Base-by-base conservation (phyloP, 1,140 invertebrate species). In the Rhynchophorus ferrugineus region DNA sequence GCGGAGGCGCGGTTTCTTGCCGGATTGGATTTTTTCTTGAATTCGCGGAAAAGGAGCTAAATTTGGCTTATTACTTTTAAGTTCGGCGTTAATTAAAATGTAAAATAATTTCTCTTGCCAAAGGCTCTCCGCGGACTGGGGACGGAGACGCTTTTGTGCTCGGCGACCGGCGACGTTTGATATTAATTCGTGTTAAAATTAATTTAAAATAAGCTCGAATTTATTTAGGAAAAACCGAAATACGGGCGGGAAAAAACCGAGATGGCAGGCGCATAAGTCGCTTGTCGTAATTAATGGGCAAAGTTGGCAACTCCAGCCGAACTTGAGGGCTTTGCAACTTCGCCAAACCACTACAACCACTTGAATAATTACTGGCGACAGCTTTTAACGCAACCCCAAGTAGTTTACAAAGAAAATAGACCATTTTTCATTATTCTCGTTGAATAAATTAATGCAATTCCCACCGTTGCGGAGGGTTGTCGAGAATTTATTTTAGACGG, bases 301-400 rank as follows among this genome's bases (percentile, higher is more conserved):
- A 65, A 65, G 61, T 65, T 65, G 54, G 61, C 57, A 57, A 61
- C 57, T 56, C 54, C 55, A 59, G 53, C 56, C 56, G 46, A 64
- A 61, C 63, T 63, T 62, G 55, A 63, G 60, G 62, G 63, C 61
- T 65, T 61, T 61, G 59, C 57, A 65, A 63, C 58, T 63, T 63
- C 58, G 48, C 52, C 53, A 57, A n/a, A 55, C 54, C 57, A 63
- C 60, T 59, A 61, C 59, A 61, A 58, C 61, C 61, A 62, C 62
- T 64, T 64, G 62, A 64, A 64, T 64, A 64, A 64, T 64, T 64
- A 64, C 62, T 57, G 57, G 56, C 57, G 62, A 64, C 62, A 62
- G 59, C 62, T 62, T 64, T 61, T 51, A 62, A 56, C 61, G 57
- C 56, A 50, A 57, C 60, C 60, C 37, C 58, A 57, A 61, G 58